These are phyloP conservation scores for Dorcus hopei DNA, from an alignment of 2,888 invertebrate genomes.

Conservation along the genomic window DNA sequence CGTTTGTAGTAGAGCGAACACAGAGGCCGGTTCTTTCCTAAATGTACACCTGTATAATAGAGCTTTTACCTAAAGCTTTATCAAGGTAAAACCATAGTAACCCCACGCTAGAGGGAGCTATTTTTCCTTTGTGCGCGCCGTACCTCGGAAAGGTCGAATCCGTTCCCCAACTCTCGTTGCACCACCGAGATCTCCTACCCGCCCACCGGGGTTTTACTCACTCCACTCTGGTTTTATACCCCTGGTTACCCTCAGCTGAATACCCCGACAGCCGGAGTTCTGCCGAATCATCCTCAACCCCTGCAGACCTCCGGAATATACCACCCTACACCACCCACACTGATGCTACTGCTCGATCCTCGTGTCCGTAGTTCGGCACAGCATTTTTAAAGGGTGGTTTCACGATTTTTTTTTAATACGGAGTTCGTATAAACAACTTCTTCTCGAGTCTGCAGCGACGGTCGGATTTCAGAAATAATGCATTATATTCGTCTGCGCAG, in stretches of 20 bases:
- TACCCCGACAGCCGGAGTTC: constrained; percentile 44
- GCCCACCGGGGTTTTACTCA: constrained; percentile 15
- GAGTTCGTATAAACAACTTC: too few species aligned
- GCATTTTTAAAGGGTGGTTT: constrained; percentile 33
- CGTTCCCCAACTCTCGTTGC: constrained; percentile 31
- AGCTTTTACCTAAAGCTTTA: constrained; percentile 28
- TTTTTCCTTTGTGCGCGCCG: constrained; percentile 32
- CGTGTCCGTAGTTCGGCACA: constrained; percentile 36
- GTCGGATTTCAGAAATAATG: too few species aligned
- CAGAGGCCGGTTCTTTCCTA: constrained; percentile 7
- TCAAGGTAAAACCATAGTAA: constrained; percentile 36
- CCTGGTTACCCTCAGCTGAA: constrained; percentile 43
- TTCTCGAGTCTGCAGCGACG: too few species aligned
- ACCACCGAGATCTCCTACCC: constrained; percentile 28
- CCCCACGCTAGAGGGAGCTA: constrained; percentile 34
- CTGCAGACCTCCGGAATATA: constrained; percentile 45
- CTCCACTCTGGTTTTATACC: constrained; percentile 40
- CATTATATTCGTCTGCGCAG: too few species aligned
- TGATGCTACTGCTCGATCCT: constrained; percentile 32
- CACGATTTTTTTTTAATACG: too few species aligned
- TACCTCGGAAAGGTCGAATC: constrained; percentile 34
- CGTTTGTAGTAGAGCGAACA: constrained; percentile 2
- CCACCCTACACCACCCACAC: constrained; percentile 35
- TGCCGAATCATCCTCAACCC: constrained; percentile 50
- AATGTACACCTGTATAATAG: constrained; percentile 25